phyloP scores from a whole-genome alignment of 2,113 vertebrate species.

The Oncorhynchus clarkii region DNA sequence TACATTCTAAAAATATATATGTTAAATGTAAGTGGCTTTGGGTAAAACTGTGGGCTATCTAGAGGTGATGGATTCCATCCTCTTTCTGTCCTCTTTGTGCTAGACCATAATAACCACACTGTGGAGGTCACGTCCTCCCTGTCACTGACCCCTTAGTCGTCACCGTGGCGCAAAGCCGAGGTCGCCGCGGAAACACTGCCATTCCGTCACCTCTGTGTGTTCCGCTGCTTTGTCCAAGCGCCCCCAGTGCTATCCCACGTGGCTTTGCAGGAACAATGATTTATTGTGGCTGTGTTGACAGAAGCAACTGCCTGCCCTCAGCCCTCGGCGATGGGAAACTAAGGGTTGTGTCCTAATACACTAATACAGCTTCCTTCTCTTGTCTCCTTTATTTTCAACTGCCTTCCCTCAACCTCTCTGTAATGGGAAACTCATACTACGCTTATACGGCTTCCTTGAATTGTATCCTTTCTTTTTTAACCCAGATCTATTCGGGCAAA shows the following conservation, averaged over 20 bases:
- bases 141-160: constrained; percentile 41
- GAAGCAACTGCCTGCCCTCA: constrained; percentile 34
- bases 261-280: constrained; percentile 47
- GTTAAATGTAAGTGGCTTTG: no score
- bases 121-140: constrained; percentile 38
- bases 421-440: no score
- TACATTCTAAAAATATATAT: no score
- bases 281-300: constrained; percentile 50
- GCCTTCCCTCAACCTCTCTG: no score
- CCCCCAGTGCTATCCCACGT: constrained; percentile 19
- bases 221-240: constrained; percentile 38
- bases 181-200: constrained; percentile 28
- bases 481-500: no score
- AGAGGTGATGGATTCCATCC: not conserved
- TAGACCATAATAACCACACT: constrained; percentile 53
- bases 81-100: constrained; percentile 22
- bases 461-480: no score
- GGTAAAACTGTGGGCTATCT: not conserved
- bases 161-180: constrained; percentile 24
- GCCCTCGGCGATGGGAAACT: constrained; percentile 11
- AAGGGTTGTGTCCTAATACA: constrained; percentile 1
- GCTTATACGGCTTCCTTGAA: no score
- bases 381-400: not conserved
- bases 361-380: not conserved
- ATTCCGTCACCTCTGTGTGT: constrained; percentile 33